Base-by-base conservation (phyloP, 2,797 vertebrate species). In the Tokudaia tokunoshimensis region DNA sequence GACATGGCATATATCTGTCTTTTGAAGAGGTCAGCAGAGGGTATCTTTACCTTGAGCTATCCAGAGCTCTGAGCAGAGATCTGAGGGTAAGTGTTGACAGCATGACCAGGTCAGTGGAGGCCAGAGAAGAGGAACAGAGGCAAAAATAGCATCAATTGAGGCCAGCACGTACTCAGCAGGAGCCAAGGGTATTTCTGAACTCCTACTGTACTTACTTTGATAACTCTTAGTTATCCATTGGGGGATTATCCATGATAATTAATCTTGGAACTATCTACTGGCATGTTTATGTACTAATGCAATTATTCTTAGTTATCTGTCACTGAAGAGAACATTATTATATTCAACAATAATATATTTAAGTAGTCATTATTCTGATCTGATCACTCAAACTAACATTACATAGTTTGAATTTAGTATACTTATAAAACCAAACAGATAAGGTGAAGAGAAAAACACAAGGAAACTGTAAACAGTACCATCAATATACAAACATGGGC, bases 61-160 rank as follows among this genome's bases (percentile, higher is more conserved):
- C 59, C 75, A 83, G 63, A 80, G 19, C 19, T 61, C 63, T 86
- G 37, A 93, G 12, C 7, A n/a, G 13, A 65, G 31, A 83, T 63
- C 47, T 94, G 26, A 79, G 67, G 11, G 9, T 72, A 34, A 86
- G 94, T 75, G 89, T 34, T 95, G 92, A 97, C 89, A 93, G 89
- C 63, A 92, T 74, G 37, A 61, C 75, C 44, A 50, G 67, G 31
- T 67, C 57, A 82, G 6, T 57, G 94, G 61, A 85, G 65, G 79
- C 4, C 47, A 93, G 19, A 57, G 34, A 95, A 86, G 96, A 90
- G 12, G 59, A 15, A 14, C 94, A 84, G 72, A 57, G n/a, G n/a
- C 57, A 95, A 97, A 97, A 96, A 95, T 91, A 96, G 95, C 96
- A 97, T 29, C 67, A 92, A 26, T 5, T 34, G 47, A 81, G n/a